Base-by-base conservation (phyloP, 2,888 invertebrate species). In the Drosophila mayaguana region DNA sequence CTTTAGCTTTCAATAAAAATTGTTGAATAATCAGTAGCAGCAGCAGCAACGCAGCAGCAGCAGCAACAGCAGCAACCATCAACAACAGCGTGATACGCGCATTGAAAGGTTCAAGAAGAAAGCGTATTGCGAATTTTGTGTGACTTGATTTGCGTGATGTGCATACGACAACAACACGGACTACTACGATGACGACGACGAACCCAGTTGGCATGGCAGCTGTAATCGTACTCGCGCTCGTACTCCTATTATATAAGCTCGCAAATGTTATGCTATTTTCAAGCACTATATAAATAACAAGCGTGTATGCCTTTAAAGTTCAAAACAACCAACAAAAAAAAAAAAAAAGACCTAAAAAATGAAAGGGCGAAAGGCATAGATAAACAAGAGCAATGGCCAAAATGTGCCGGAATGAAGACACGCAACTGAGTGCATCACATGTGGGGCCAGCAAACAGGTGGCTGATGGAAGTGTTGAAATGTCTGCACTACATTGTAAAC, bases 131-230 rank as follows among this genome's bases (percentile, higher is more conserved):
- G 69, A 81, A 72, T 79, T 72, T 83, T 54, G 73, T 80, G 75
- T 80, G 85, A 72, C 89, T 88, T 75, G 89, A 89, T 89, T 86
- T 86, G 89, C 90, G 90, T 86, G 86, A 89, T 89, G 88, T 89
- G 84, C 89, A 85, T 85, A 81, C 88, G 64, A 59, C 59, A 59
- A 46, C 57, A 57, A 38, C 54, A 25, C n/a, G 2, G 53, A 54
- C 36, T 28, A 36, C 40, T 11, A 25, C 46, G 46, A 46, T 25
- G 62, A 59, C 63, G 53, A 32, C 50, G 59, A 61, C 75, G 62
- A 74, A 69, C 63, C 64, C 76, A 69, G 73, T 67, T 70, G 69
- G 68, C 55, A 78, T 75, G 22, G 34, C 59, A 56, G 53, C 51
- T 46, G 70, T 61, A 63, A 57, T 62, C 63, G 45, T 46, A 65